Evolutionary conservation across 2,888 invertebrate genomes (phyloP).

Genomic region (Dexiosoma caninum): DNA sequence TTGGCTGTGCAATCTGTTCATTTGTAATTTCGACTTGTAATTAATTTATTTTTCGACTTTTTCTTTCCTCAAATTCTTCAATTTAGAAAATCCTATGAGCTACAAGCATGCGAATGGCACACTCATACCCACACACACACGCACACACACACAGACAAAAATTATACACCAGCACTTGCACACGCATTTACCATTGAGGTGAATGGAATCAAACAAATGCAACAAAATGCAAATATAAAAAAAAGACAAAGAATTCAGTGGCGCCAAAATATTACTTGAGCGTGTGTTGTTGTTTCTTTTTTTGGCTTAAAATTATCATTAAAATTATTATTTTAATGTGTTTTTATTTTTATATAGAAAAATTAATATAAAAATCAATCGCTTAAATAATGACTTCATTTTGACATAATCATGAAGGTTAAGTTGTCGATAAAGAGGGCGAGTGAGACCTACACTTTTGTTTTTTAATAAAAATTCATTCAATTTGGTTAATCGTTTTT

Average conservation of each 20-base stretch:
- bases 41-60: slow-evolving; percentile 20
- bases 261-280: slow-evolving; percentile 54
- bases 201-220: slow-evolving; percentile 50
- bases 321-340: slow-evolving; percentile 8
- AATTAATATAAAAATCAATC: slow-evolving; percentile 12
- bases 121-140: no score
- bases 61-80: no score
- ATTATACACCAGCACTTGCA: neutral
- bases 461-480: neutral
- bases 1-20: neutral
- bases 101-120: no score
- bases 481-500: neutral
- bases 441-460: neutral
- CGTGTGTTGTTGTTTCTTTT: neutral
- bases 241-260: slow-evolving; percentile 53
- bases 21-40: slow-evolving; percentile 50
- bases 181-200: slow-evolving; percentile 25
- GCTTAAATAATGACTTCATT: neutral
- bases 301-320: slow-evolving; percentile 14
- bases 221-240: slow-evolving; percentile 52
- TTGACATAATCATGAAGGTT: slow-evolving; percentile 11
- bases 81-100: no score
- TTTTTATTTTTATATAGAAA: no score
- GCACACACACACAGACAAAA: neutral
- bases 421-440: neutral